Conservation (phyloP, 2,888 invertebrate species). For the Stegophylla sp. region DNA sequence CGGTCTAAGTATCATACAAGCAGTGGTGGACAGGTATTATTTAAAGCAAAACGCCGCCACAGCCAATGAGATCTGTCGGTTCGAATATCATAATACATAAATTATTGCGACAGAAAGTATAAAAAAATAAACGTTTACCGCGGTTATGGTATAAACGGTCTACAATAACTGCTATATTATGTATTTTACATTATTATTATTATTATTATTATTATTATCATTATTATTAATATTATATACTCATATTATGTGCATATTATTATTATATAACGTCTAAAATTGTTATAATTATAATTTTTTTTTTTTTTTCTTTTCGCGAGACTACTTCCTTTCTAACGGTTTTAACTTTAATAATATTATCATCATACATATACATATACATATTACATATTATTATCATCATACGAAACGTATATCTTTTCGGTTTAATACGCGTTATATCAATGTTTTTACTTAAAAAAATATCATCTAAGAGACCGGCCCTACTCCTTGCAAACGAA, state of each 20-base stretch:
- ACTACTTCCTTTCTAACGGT: slow-evolving; percentile 22
- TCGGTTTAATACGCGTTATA: slow-evolving; percentile 2
- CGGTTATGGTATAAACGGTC: neutral
- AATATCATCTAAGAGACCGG: neutral
- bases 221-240: neutral
- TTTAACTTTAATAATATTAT: neutral
- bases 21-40: neutral
- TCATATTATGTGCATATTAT: neutral
- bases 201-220: slow-evolving; percentile 20
- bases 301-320: neutral
- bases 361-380: neutral
- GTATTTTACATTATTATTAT: slow-evolving; percentile 21
- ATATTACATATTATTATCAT: neutral
- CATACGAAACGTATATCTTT: neutral
- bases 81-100: neutral
- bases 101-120: neutral
- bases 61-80: too few relatives aligned
- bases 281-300: neutral
- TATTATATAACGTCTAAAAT: neutral
- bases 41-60: too few relatives aligned
- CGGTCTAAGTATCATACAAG: neutral
- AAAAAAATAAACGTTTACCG: neutral
- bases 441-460: neutral
- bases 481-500: slow-evolving; percentile 26
- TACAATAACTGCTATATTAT: neutral